phyloP scores from a whole-genome alignment of 2,797 vertebrate genomes.

The Hydrocynus forskahlii region DNA sequence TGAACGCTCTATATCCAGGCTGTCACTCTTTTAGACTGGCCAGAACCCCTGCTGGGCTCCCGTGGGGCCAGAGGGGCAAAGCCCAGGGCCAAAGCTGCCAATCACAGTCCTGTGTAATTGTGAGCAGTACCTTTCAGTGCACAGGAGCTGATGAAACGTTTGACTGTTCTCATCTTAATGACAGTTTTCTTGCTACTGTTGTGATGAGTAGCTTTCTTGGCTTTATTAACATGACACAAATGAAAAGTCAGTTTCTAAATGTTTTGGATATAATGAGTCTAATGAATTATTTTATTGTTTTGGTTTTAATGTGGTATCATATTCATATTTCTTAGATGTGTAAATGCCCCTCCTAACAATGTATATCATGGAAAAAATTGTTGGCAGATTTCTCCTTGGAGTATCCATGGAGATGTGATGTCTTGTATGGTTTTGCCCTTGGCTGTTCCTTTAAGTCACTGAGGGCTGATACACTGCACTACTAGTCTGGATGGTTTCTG shows the following conservation, averaged over 20 bases:
- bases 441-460: constrained; percentile 2
- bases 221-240: background rate
- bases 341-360: too few species aligned
- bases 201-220: background rate
- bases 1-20: background rate
- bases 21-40: constrained; percentile 30
- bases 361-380: background rate
- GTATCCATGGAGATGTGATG: constrained; percentile 4
- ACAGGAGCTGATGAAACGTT: background rate
- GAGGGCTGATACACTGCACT: too few species aligned
- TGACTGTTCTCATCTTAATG: background rate
- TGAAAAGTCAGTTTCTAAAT: too few species aligned
- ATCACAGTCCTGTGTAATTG: constrained; percentile 1
- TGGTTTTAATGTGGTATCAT: too few species aligned
- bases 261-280: too few species aligned
- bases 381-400: background rate
- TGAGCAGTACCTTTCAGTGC: background rate
- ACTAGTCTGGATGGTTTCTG: constrained; percentile 13
- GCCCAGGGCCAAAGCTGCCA: constrained; percentile 32
- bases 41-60: constrained; percentile 19
- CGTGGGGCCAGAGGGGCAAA: constrained; percentile 17
- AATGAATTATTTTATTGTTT: too few species aligned
- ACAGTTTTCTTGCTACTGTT: background rate
- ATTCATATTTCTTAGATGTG: too few species aligned
- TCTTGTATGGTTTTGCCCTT: background rate